phyloP scores from a whole-genome alignment of 2,888 invertebrate species.

The Amblyjoppa proteus region DNA sequence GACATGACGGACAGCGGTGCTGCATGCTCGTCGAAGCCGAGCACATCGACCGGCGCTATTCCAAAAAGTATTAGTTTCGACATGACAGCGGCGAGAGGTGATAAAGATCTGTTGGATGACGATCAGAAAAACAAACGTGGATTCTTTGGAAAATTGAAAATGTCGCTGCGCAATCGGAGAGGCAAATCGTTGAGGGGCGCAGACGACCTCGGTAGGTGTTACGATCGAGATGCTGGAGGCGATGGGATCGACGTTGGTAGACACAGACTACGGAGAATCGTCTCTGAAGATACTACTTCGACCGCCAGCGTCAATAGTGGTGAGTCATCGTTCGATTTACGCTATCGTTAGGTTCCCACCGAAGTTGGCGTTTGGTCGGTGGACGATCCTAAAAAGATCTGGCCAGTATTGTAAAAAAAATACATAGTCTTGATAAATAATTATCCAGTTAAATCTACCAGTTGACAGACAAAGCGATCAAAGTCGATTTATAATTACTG shows the following conservation, averaged over 20 bases:
- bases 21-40: conserved; percentile 83
- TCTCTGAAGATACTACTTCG: conserved; percentile 84
- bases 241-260: conserved; percentile 76
- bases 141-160: conserved; percentile 91
- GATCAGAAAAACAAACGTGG: conserved; percentile 87
- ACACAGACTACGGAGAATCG: conserved; percentile 81
- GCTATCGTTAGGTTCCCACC: background rate
- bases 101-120: conserved; percentile 87
- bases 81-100: conserved; percentile 93
- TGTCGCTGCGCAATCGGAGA: conserved; percentile 89
- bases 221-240: conserved; percentile 78
- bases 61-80: conserved; percentile 97
- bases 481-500: conserved; percentile 3
- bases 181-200: conserved; percentile 86
- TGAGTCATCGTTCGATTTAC: conserved; percentile 58
- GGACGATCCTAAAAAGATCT: background rate
- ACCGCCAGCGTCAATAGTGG: conserved; percentile 77
- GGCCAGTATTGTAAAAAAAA: background rate
- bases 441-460: background rate
- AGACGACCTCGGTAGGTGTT: conserved; percentile 83
- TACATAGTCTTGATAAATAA: background rate
- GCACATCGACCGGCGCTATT: conserved; percentile 92
- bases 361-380: background rate
- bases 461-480: background rate
- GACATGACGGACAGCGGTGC: conserved; percentile 73